phyloP scores from a whole-genome alignment of 2,888 invertebrate species.

The Sceliomorpha sp. region DNA sequence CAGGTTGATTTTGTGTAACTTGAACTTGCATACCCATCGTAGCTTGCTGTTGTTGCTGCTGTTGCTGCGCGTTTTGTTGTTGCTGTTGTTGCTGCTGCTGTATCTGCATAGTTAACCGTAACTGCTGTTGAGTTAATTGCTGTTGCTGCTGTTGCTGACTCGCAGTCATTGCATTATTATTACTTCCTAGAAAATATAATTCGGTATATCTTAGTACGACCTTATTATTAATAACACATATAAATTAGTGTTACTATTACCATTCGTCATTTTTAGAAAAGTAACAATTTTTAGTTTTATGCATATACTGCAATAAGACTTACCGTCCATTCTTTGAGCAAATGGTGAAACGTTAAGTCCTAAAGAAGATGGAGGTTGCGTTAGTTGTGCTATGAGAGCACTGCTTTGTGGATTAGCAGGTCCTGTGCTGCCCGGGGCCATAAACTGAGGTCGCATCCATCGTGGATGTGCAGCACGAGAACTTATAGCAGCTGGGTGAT shows the following conservation, averaged over 20 bases:
- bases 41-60: slow-evolving; percentile 74
- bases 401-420: slow-evolving; percentile 80
- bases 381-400: slow-evolving; percentile 83
- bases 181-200: slow-evolving; percentile 54
- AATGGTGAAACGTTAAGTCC: slow-evolving; percentile 81
- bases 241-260: too few species aligned
- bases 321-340: slow-evolving; percentile 79
- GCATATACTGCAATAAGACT: too few species aligned
- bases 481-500: slow-evolving; percentile 76
- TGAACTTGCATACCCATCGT: slow-evolving; percentile 75
- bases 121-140: slow-evolving; percentile 69
- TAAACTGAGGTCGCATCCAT: slow-evolving; percentile 72
- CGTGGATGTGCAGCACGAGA: slow-evolving; percentile 68
- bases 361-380: slow-evolving; percentile 82
- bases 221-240: too few species aligned
- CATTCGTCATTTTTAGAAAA: too few species aligned
- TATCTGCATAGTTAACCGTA: slow-evolving; percentile 62
- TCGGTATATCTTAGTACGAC: too few species aligned
- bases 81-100: slow-evolving; percentile 72
- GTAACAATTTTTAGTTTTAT: too few species aligned
- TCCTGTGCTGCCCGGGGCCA: slow-evolving; percentile 64
- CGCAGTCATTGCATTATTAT: slow-evolving; percentile 71
- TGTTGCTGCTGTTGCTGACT: slow-evolving; percentile 79
- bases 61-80: slow-evolving; percentile 64
- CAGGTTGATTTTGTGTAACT: slow-evolving; percentile 67